Conservation (phyloP, 92 coral and sea anemone genomes). For the Palythoa grandiflora region DNA sequence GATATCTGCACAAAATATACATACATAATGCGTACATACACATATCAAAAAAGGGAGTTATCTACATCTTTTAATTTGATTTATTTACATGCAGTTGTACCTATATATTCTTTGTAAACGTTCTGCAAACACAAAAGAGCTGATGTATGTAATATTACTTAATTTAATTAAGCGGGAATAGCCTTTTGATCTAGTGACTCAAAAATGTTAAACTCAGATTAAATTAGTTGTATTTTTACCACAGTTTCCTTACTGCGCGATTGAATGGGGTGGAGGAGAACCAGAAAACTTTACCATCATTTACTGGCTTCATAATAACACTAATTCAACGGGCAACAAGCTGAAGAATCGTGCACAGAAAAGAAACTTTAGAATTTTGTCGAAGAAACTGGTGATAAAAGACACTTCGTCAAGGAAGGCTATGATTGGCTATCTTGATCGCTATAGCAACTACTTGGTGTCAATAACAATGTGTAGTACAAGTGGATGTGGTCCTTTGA, state of each 20-base stretch:
- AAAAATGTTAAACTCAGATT: not conserved
- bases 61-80: too few species aligned
- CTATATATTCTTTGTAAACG: too few species aligned
- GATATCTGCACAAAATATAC: too few species aligned
- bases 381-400: not conserved
- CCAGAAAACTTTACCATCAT: slow-evolving; percentile 1
- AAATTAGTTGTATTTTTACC: not conserved
- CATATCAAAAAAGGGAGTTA: too few species aligned
- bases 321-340: not conserved
- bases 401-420: slow-evolving; percentile 8
- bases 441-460: slow-evolving; percentile 34
- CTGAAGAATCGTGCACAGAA: not conserved
- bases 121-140: too few species aligned
- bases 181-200: too few species aligned
- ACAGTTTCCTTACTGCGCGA: slow-evolving; percentile 3
- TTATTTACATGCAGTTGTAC: too few species aligned
- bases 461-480: slow-evolving; percentile 16
- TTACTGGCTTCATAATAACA: not conserved
- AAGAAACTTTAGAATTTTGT: not conserved
- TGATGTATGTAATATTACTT: too few species aligned
- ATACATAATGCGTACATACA: too few species aligned
- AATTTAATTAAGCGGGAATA: too few species aligned
- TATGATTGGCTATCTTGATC: slow-evolving; percentile 29
- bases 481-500: slow-evolving; percentile 27
- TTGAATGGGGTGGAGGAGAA: not conserved